Percentiles rank a stretch among this genome's conserved stretches.
Evolutionary conservation across 2,797 vertebrate genomes (phyloP).

Genomic region (Enteromius trimaculatus): DNA sequence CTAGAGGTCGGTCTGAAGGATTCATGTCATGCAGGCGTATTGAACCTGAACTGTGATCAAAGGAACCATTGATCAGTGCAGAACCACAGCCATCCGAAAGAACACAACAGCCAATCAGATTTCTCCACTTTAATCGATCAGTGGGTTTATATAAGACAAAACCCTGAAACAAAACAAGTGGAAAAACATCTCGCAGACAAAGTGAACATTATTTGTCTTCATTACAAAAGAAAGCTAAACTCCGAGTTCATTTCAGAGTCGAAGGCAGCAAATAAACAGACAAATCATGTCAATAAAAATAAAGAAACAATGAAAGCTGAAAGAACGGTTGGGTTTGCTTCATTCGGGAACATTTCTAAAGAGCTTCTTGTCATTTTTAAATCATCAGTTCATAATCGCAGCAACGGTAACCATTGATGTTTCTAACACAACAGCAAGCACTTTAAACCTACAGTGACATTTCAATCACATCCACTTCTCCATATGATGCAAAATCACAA

Average conservation of each 20-base stretch:
- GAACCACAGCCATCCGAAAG: neutral
- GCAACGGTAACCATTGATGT: neutral
- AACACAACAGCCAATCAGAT: slow-evolving; percentile 59
- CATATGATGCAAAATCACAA: neutral
- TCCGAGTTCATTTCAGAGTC: slow-evolving; percentile 60
- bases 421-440: neutral
- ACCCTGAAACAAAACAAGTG: slow-evolving; percentile 85
- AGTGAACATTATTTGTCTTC: slow-evolving; percentile 56
- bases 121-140: slow-evolving; percentile 86
- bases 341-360: slow-evolving; percentile 55
- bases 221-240: slow-evolving; percentile 53
- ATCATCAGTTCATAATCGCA: neutral
- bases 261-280: slow-evolving; percentile 56
- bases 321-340: slow-evolving; percentile 70
- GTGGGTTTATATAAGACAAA: slow-evolving; percentile 90
- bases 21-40: neutral
- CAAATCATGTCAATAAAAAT: slow-evolving; percentile 62
- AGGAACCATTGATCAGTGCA: neutral
- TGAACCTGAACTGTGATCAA: slow-evolving; percentile 24
- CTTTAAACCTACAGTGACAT: neutral
- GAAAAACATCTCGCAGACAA: slow-evolving; percentile 73
- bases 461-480: neutral
- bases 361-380: neutral
- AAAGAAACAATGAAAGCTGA: slow-evolving; percentile 30
- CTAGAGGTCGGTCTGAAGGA: neutral